Base-by-base conservation (phyloP, 2,888 invertebrate species). In the Agrochola macilenta region DNA sequence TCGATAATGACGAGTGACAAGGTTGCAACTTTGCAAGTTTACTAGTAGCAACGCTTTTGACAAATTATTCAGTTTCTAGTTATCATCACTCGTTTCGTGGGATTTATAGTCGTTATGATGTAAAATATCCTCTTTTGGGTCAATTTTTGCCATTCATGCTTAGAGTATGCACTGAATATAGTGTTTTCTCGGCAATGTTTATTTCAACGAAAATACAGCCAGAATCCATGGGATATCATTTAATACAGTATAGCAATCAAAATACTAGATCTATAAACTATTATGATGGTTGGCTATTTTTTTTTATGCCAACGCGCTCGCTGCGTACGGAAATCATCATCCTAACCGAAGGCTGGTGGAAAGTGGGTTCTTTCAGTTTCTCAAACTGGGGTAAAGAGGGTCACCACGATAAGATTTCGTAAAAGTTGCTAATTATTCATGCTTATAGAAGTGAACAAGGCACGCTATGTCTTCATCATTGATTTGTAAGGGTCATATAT, bases 1-100 rank as follows among this genome's bases (percentile, higher is more conserved):
- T 81, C 81, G 77, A 81, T 81, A 81, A 46, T 68, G 78, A 82
- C 69, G 64, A 79, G 76, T 81, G 69, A 81, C 81, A 78, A 71
- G 81, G 81, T 68, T 81, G 81, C 71, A 81, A 81, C 78, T 82
- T 68, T 81, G 81, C 71, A 81, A 81, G 82, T 82, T 82, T 71
- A 78, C 78, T 68, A 78, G 71, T 68, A 78, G 71, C 35, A 82
- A 43, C 66, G 82, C 14, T 68, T 71, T 82, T 8, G 43, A 58
- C 66, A 43, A 69, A 60, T 35, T 71, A 68, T 68, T 68, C 61
- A 63, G 71, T 17, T 52, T 58, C 66, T 70, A 57, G 20, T 35
- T 61, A 39, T 30, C 20, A 49, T 65, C 14, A 35, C 5, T 54
- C 14, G 26, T 17, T 69, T 61, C 43, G 14, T 14, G 9, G 12